Evolutionary conservation across 2,113 vertebrate species (phyloP), one percentile per base, ranked within the genome.

Genomic region (Suncus etruscus): DNA sequence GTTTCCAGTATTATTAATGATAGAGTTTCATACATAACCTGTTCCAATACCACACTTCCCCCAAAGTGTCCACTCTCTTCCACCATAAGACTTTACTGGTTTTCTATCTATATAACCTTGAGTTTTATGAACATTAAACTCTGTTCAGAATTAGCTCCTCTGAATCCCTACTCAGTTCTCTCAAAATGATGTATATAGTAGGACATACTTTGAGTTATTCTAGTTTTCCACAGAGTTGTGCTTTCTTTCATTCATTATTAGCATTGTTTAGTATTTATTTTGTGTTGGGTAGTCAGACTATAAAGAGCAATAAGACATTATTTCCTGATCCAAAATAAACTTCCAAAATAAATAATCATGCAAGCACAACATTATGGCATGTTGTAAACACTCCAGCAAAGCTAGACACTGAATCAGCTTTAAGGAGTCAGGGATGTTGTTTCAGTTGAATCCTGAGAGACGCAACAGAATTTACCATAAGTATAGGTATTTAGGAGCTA

Each of bases 221-320:
- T 65, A 54, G 8, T 32, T 85, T 90, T 75, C 85, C 79, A 87
- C 51, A 89, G 51, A 88, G 27, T 45, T 39, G 75, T 25, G 81
- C 75, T 79, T 72, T 93, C 74, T 83, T 32, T 45, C 25, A 8
- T 32, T 80, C 32, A 18, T 89, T 48, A 63, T 51, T 39, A 61
- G 7, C 47, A 79, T 79, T 61, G 27, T 54, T 50, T 51, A 47
- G 32, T 77, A n/a, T 76, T 87, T 91, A 70, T 90, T 90, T 80
- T 75, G 87, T 83, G 65, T 70, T 85, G 47, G 77, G 15, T 68
- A 32, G 50, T 65, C 45, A 93, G 89, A 91, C 83, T 70, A 87
- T 82, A 81, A 80, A 81, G 77, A 68, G 72, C 48, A 92, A 68
- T 81, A 78, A 89, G 86, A 80, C 39, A 39, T 78, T 66, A 87